These are phyloP conservation scores for Regulus satrapa DNA, from an alignment of 2,113 vertebrate genomes.

Conservation along the genomic window DNA sequence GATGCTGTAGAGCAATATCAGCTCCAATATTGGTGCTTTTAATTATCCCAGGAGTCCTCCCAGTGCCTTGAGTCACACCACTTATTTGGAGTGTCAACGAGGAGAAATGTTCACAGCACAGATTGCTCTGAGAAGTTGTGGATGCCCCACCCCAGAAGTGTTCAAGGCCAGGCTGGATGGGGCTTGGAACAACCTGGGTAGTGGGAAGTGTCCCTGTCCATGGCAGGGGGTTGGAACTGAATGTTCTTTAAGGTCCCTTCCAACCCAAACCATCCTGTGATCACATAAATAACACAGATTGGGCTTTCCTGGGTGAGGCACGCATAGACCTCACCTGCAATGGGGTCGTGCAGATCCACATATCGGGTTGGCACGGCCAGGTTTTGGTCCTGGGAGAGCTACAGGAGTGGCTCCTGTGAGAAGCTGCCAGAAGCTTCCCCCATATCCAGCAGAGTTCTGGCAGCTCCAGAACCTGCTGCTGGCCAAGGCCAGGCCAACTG, in stretches of 20 bases:
- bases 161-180: background rate
- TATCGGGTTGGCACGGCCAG: background rate
- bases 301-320: background rate
- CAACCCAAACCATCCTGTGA: background rate
- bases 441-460: background rate
- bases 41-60: background rate
- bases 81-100: background rate
- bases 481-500: background rate
- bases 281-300: rapidly evolving
- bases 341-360: background rate
- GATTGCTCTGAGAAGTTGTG: background rate
- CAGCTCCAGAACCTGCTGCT: background rate
- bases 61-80: background rate
- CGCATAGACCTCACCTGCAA: rapidly evolving
- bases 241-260: background rate
- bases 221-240: background rate
- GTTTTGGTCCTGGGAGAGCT: background rate
- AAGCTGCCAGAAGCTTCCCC: background rate
- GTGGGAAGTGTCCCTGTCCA: background rate
- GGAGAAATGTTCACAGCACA: background rate
- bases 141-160: background rate
- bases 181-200: background rate
- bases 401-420: background rate
- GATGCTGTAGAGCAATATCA: background rate
- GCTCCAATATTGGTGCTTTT: background rate